Percentiles rank a stretch among this genome's conserved stretches.
phyloP scores from a whole-genome alignment of 2,113 vertebrate genomes.

The Xiphophorus maculatus region DNA sequence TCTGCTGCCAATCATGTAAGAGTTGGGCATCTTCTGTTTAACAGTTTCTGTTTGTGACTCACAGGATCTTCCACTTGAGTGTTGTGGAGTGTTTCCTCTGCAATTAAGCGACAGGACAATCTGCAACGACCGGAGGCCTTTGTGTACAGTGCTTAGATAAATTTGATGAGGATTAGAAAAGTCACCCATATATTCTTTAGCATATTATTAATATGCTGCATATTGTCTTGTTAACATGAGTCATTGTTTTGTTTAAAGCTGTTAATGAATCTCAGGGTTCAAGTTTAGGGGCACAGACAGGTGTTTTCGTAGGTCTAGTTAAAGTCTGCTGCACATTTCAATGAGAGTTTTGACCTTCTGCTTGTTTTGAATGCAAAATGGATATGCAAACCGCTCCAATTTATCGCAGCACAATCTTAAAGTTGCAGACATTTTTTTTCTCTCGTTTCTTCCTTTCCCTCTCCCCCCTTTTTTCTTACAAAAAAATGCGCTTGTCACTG shows the following conservation, averaged over 20 bases:
- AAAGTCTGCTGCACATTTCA: slow-evolving; percentile 46
- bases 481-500: too few relatives aligned
- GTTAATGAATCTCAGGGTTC: neutral
- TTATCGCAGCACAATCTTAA: too few relatives aligned
- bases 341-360: slow-evolving; percentile 49
- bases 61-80: neutral
- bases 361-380: neutral
- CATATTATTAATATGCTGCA: neutral
- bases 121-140: neutral
- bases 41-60: neutral
- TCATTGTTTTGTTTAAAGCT: too few relatives aligned
- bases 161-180: neutral
- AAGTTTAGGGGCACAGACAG: slow-evolving; percentile 20
- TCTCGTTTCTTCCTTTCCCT: too few relatives aligned
- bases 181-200: neutral
- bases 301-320: slow-evolving; percentile 22
- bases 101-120: neutral
- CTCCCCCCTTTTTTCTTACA: too few relatives aligned
- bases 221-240: too few relatives aligned
- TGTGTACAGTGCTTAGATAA: neutral
- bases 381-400: neutral
- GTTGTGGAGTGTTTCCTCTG: neutral
- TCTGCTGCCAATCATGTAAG: neutral
- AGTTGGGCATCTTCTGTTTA: neutral
- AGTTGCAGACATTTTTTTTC: too few relatives aligned